Conservation (phyloP, 2,113 vertebrate genomes). For the Peromyscus californicus region DNA sequence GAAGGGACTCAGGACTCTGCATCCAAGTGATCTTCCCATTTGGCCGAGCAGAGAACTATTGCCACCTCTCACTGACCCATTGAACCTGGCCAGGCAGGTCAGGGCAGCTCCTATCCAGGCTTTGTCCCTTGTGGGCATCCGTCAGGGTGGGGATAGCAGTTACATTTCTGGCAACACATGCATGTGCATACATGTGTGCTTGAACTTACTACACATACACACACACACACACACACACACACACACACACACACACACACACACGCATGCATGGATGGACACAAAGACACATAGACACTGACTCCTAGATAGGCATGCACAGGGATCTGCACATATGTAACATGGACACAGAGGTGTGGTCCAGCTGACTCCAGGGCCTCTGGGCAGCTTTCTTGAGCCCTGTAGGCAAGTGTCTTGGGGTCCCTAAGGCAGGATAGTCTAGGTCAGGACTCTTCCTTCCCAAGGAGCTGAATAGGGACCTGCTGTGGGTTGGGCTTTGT, state of each 20-base stretch:
- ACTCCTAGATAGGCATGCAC: not conserved
- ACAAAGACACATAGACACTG: not conserved
- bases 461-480: not conserved
- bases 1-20: not conserved
- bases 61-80: not conserved
- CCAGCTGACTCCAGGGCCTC: not conserved
- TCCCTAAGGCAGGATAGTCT: not conserved
- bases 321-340: not conserved
- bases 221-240: not conserved
- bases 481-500: not conserved
- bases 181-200: not conserved
- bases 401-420: not conserved
- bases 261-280: not conserved
- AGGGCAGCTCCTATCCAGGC: not conserved
- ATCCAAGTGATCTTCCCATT: not conserved
- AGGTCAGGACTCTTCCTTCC: not conserved
- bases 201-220: no score
- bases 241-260: not conserved
- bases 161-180: not conserved
- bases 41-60: not conserved
- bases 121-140: not conserved
- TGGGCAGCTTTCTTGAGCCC: not conserved
- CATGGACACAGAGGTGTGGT: not conserved
- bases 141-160: not conserved
- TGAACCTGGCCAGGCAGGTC: no score